phyloP scores from a whole-genome alignment of 2,888 invertebrate species.

The Subacronicta megacephala region DNA sequence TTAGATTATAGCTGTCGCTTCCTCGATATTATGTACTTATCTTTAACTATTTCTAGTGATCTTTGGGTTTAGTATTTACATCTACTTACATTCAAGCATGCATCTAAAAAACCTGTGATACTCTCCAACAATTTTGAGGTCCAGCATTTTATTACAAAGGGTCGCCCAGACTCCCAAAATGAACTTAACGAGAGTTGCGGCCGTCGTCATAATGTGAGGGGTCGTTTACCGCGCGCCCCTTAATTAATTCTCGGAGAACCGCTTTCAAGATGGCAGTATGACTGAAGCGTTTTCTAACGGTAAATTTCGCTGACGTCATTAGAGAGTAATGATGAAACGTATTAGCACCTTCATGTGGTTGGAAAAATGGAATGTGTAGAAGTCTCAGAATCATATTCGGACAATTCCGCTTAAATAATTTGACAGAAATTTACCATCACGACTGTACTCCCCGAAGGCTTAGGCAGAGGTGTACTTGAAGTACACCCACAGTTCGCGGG shows the following conservation, averaged over 20 bases:
- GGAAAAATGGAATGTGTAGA: background rate
- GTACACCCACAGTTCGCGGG: no score
- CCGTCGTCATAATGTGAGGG: conserved; percentile 62
- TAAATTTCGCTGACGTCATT: conserved; percentile 35
- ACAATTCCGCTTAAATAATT: no score
- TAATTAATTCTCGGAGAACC: conserved; percentile 63
- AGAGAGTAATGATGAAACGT: conserved; percentile 23
- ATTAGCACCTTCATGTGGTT: conserved; percentile 19
- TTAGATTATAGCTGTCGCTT: no score
- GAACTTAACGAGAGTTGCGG: conserved; percentile 58
- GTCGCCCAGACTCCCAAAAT: conserved; percentile 48
- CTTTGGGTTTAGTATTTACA: no score
- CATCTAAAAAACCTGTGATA: conserved; percentile 31
- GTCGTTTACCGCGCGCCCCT: conserved; percentile 55
- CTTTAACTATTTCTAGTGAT: no score
- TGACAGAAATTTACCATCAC: no score
- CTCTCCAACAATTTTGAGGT: conserved; percentile 50
- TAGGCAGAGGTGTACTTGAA: no score
- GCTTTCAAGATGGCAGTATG: conserved; percentile 42
- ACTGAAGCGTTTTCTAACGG: conserved; percentile 27
- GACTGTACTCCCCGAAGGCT: no score
- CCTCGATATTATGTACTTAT: no score
- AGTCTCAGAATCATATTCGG: no score
- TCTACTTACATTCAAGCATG: conserved; percentile 26
- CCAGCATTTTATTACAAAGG: conserved; percentile 63